Percentiles rank a stretch among this genome's conserved stretches.
Evolutionary conservation across 2,888 invertebrate species (phyloP).

Genomic region (Acronicta aceris): DNA sequence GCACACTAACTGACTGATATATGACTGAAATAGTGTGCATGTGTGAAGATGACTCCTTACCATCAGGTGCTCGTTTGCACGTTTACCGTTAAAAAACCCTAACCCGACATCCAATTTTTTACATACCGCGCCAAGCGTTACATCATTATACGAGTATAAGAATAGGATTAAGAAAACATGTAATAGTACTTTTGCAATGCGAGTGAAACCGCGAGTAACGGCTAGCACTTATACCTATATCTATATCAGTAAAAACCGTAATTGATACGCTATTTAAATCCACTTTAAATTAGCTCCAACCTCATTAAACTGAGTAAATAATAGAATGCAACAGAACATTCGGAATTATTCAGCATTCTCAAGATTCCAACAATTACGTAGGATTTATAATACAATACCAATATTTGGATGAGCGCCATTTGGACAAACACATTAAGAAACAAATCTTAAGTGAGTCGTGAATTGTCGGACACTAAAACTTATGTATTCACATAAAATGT

Average conservation of each 20-base stretch:
- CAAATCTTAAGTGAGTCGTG: slow-evolving; percentile 12
- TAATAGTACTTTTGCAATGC: not conserved
- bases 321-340: slow-evolving; percentile 18
- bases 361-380: slow-evolving; percentile 33
- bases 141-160: no score
- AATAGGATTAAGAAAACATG: no score
- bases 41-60: no score
- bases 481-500: slow-evolving; percentile 7
- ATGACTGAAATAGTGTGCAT: no score
- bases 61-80: no score
- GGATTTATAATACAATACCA: slow-evolving; percentile 15
- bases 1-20: no score
- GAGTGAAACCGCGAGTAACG: no score
- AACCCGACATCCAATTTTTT: no score
- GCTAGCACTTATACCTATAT: no score
- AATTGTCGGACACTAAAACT: slow-evolving; percentile 17
- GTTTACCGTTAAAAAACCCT: no score
- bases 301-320: slow-evolving; percentile 8
- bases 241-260: no score
- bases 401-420: slow-evolving; percentile 45
- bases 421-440: slow-evolving; percentile 36
- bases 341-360: slow-evolving; percentile 29
- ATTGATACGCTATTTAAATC: not conserved
- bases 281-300: slow-evolving; percentile 5
- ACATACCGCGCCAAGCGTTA: no score